phyloP scores from a whole-genome alignment of 2,113 vertebrate genomes.

The Cricetomys ansorgei region DNA sequence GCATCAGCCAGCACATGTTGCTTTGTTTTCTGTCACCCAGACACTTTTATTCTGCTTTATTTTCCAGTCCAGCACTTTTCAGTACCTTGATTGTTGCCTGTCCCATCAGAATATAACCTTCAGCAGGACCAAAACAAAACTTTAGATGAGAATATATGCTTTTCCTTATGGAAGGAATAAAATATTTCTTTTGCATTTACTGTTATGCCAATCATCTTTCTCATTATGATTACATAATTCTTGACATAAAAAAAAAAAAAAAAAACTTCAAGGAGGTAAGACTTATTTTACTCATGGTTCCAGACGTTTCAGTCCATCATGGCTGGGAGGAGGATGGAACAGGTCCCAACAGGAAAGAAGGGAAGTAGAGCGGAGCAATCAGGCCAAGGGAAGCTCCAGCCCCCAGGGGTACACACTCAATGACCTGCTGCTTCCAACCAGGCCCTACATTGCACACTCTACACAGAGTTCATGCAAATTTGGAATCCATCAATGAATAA shows the following conservation, averaged over 20 bases:
- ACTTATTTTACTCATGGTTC: neutral
- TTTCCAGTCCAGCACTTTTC: neutral
- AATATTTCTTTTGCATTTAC: neutral
- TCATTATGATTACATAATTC: neutral
- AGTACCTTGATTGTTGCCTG: neutral
- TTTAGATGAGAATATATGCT: neutral
- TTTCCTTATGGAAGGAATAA: neutral
- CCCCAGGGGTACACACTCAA: no score
- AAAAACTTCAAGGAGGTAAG: neutral
- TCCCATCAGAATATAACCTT: neutral
- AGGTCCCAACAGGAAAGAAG: neutral
- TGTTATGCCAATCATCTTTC: neutral
- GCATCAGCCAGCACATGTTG: neutral
- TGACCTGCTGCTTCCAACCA: neutral
- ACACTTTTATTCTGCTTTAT: neutral
- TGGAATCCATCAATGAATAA: neutral
- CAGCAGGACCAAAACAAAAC: neutral
- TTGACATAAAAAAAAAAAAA: neutral
- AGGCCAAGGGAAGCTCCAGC: neutral
- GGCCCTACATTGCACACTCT: neutral
- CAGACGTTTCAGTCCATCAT: neutral
- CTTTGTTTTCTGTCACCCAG: neutral
- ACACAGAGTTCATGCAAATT: neutral
- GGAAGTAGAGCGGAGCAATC: neutral
- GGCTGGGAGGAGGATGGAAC: neutral